phyloP scores from a whole-genome alignment of 2,888 invertebrate genomes.

The Sialis fuliginosa region DNA sequence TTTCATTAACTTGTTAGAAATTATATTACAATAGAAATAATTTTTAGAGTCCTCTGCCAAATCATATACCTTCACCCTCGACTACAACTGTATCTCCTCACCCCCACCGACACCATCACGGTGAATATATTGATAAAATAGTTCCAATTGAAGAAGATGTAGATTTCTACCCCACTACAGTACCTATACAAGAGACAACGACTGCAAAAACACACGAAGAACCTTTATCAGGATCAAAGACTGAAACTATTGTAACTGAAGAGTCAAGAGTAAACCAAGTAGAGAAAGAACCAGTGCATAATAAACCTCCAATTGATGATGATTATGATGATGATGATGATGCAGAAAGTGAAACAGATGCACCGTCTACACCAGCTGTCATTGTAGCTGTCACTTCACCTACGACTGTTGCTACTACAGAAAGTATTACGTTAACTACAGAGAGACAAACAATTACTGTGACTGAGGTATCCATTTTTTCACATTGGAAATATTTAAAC shows the following conservation, averaged over 20 bases:
- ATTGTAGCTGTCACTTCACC: constrained; percentile 9
- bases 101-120: constrained; percentile 29
- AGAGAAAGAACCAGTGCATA: constrained; percentile 5
- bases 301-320: constrained; percentile 13
- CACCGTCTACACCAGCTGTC: constrained; percentile 5
- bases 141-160: constrained; percentile 3
- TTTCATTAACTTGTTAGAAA: not conserved
- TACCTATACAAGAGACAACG: constrained; percentile 1
- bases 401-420: constrained; percentile 10
- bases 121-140: constrained; percentile 14
- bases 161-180: not conserved
- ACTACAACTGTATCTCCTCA: constrained; percentile 12
- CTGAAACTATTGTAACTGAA: not conserved
- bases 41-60: not conserved
- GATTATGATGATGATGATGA: constrained; percentile 22
- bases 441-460: not conserved
- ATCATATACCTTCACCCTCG: not conserved
- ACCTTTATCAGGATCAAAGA: not conserved
- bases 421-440: constrained; percentile 3
- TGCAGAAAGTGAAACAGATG: constrained; percentile 21
- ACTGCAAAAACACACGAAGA: not conserved
- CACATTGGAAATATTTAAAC: not conserved
- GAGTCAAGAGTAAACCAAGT: constrained; percentile 6
- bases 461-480: not conserved
- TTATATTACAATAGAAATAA: not conserved